These are phyloP conservation scores for Euthynnus affinis DNA, from an alignment of 2,797 vertebrate species.

Conservation along the genomic window DNA sequence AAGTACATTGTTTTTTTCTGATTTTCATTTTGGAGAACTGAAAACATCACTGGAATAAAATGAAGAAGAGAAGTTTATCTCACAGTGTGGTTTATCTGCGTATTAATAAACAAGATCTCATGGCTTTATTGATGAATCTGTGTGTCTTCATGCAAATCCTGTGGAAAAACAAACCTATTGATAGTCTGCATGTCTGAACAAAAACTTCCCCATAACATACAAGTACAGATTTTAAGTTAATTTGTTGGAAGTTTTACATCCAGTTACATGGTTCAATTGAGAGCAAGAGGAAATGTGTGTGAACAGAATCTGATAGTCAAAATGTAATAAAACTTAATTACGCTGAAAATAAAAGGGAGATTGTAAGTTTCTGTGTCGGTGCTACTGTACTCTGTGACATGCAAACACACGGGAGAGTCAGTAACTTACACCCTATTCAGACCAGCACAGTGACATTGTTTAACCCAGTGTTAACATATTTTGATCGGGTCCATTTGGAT, in stretches of 20 bases:
- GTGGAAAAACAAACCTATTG: background rate
- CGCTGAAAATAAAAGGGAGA: background rate
- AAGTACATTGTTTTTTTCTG: too few relatives aligned
- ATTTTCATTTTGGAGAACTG: background rate
- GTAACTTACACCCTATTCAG: constrained; percentile 21
- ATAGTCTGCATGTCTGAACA: background rate
- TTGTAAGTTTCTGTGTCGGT: background rate
- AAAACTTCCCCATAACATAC: too few relatives aligned
- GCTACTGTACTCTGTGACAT: constrained; percentile 18
- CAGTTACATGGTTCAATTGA: too few relatives aligned
- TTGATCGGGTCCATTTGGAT: background rate
- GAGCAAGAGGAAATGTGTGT: background rate
- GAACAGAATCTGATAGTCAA: background rate
- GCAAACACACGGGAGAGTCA: background rate
- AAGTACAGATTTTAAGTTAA: too few relatives aligned
- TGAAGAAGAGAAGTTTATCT: background rate
- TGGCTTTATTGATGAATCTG: too few relatives aligned
- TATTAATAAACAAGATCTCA: too few relatives aligned
- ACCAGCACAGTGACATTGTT: constrained; percentile 18
- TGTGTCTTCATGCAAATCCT: background rate
- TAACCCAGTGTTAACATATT: constrained; percentile 12
- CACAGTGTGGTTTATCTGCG: background rate
- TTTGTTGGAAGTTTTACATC: too few relatives aligned
- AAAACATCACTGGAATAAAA: too few relatives aligned
- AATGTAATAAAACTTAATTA: too few relatives aligned